Percentiles rank a stretch among this genome's conserved stretches.
Evolutionary conservation across 2,113 vertebrate genomes (phyloP).

Genomic region (Lasiurus cinereus): DNA sequence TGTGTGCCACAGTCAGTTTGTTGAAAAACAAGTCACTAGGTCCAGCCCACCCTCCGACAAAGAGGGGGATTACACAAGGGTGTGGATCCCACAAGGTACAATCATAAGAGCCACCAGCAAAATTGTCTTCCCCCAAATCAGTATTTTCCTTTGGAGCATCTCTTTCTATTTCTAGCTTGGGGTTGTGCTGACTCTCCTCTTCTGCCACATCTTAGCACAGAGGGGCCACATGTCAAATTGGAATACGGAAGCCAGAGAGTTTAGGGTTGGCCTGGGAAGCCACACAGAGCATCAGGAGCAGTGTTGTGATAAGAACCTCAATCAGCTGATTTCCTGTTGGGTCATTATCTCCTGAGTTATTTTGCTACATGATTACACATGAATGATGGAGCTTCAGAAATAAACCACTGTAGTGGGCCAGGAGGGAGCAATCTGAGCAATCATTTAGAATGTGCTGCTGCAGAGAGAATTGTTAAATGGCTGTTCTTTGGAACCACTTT

Average conservation of each 20-base stretch:
- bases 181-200: background rate
- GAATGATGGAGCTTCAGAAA: slow-evolving; percentile 77
- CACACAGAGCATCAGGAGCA: background rate
- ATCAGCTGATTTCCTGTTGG: slow-evolving; percentile 56
- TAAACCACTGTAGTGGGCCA: slow-evolving; percentile 35
- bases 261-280: background rate
- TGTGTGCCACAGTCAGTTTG: background rate
- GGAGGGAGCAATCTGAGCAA: slow-evolving; percentile 74
- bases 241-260: background rate
- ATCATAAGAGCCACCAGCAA: background rate
- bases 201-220: background rate
- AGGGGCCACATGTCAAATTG: slow-evolving; percentile 18
- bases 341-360: slow-evolving; percentile 76
- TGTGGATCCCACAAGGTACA: background rate
- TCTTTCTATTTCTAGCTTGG: background rate
- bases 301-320: slow-evolving; percentile 51
- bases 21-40: background rate
- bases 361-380: slow-evolving; percentile 78
- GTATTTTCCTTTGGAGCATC: background rate
- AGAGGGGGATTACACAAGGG: background rate
- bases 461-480: slow-evolving; percentile 68
- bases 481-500: slow-evolving; percentile 70
- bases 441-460: slow-evolving; percentile 71
- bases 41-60: background rate
- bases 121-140: background rate